phyloP scores from a whole-genome alignment of 2,113 vertebrate genomes.

The Panthera tigris region DNA sequence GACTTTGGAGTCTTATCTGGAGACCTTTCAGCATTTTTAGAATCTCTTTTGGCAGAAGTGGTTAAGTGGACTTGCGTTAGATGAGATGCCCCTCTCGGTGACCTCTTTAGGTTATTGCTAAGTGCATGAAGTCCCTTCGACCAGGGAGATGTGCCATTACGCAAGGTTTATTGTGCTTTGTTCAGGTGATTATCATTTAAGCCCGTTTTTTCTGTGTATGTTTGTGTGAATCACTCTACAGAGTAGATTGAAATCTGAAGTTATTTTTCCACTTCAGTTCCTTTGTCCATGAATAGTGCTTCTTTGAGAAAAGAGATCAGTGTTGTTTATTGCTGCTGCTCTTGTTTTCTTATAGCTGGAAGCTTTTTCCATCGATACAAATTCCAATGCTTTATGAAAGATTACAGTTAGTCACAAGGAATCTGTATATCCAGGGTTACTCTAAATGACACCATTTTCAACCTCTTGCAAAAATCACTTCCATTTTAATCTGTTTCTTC shows the following conservation, averaged over 20 bases:
- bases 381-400: conserved; percentile 47
- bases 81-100: neutral
- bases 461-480: conserved; percentile 33
- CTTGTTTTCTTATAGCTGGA: conserved; percentile 51
- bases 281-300: conserved; percentile 45
- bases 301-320: conserved; percentile 22
- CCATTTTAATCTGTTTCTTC: conserved; percentile 43
- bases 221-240: neutral
- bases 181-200: neutral
- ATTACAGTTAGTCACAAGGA: neutral
- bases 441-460: conserved; percentile 21
- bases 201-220: neutral
- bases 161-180: neutral
- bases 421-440: conserved; percentile 22
- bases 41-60: neutral
- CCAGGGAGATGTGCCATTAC: neutral
- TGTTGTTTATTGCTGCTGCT: conserved; percentile 42
- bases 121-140: neutral
- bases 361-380: conserved; percentile 33
- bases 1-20: neutral
- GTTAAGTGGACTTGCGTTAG: neutral
- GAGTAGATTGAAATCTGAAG: conserved; percentile 62
- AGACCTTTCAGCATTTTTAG: neutral
- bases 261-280: conserved; percentile 62
- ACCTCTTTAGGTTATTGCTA: neutral